Evolutionary conservation across 2,113 vertebrate species (phyloP).

Genomic region (Bos indicus): DNA sequence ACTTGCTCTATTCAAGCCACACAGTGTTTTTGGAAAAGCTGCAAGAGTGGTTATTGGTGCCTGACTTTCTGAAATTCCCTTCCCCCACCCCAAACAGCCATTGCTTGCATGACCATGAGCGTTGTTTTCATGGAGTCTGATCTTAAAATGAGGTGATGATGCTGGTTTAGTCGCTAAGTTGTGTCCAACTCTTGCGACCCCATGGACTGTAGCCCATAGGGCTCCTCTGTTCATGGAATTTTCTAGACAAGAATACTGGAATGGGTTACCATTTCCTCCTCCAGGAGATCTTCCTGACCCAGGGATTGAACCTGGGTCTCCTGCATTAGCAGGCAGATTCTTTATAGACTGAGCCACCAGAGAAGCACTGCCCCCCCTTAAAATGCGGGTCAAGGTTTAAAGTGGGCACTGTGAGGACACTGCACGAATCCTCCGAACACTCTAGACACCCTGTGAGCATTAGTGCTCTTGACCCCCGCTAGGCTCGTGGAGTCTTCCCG

Average conservation of each 20-base stretch:
- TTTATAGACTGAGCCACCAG: not conserved
- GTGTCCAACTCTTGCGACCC: not conserved
- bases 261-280: not conserved
- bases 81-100: not conserved
- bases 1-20: not conserved
- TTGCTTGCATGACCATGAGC: rapidly evolving
- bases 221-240: not conserved
- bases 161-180: not conserved
- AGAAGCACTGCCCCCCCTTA: not conserved
- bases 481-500: rapidly evolving
- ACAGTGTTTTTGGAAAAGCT: not conserved
- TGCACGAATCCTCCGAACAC: no score
- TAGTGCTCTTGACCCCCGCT: rapidly evolving
- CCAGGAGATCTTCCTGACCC: not conserved
- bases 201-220: not conserved
- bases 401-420: not conserved
- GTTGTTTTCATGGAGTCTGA: not conserved
- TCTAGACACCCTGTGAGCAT: not conserved
- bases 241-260: not conserved
- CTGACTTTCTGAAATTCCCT: not conserved
- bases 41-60: not conserved
- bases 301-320: not conserved
- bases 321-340: not conserved
- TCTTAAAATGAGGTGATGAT: not conserved
- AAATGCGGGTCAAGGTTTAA: not conserved